Conservation (phyloP, 2,797 vertebrate species). For the Dicrostonyx torquatus region DNA sequence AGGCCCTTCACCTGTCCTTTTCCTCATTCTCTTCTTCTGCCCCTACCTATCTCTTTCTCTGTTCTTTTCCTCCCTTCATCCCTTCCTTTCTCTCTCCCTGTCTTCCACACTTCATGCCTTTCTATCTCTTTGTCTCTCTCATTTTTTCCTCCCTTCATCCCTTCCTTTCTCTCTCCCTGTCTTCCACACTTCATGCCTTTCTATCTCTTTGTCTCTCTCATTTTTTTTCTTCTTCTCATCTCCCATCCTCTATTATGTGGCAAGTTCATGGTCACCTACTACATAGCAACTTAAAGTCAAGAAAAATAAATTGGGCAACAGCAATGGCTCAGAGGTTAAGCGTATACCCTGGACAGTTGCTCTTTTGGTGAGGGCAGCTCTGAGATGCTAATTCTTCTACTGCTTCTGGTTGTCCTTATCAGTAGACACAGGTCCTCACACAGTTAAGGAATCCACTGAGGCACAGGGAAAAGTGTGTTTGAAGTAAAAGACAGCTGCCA, state of each 20-base stretch:
- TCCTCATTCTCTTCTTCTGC: not conserved
- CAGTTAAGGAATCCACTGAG: not conserved
- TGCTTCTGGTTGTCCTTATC: not conserved
- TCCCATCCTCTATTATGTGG: not conserved
- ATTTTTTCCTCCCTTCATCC: too few species aligned
- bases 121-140: not conserved
- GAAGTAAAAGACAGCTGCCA: not conserved
- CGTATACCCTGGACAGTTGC: not conserved
- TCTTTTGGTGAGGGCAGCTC: not conserved
- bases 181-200: not conserved
- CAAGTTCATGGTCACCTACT: not conserved
- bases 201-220: not conserved
- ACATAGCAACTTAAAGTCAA: not conserved
- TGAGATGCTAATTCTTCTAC: not conserved
- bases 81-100: not conserved
- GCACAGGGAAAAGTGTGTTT: not conserved
- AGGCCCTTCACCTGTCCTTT: not conserved
- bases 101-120: not conserved
- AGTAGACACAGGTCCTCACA: not conserved
- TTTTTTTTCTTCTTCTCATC: rapidly evolving
- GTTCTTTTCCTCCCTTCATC: not conserved
- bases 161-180: not conserved
- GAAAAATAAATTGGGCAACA: not conserved
- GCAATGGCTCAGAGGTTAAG: not conserved
- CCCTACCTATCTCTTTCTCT: too few species aligned